Evolutionary conservation across 2,113 vertebrate genomes (phyloP), one percentile per base, ranked within the genome.

Genomic region (Nothocercus julius): DNA sequence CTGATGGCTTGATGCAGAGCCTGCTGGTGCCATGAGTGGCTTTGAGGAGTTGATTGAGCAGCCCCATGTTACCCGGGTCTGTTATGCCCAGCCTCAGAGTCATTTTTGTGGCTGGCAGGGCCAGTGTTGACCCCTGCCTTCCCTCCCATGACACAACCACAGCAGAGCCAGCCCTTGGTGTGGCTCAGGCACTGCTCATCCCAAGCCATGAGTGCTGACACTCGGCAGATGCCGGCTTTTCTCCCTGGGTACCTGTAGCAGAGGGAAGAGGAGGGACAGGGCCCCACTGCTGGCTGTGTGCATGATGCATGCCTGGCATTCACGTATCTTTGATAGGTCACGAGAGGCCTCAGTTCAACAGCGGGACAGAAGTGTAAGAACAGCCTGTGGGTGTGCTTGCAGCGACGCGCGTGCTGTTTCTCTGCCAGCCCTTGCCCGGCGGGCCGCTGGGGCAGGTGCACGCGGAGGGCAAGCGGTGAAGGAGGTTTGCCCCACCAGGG

Each of bases 1-100:
- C 28, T 0, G 0, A 5, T 13, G 10, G 7, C 56, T n/a, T 6
- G 21, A 74, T 19, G 68, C 85, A 59, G n/a, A 69, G 34, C 45
- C 58, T 56, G 53, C 19, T 68, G 28, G 3, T 45, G 27, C 62
- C 54, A 27, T 2, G 34, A 73, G 72, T 32, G 11, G 22, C 28
- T 81, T 38, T 4, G 7, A 40, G 34, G 49, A 62, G 14, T 8
- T 40, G 22, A 24, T 2, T 4, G 42, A 45, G 30, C 3, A 2
- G 13, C 24, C 22, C 24, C 51, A 53, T 25, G 51, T 53, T 53
- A 21, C 24, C 51, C 13, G 51, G 51, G 51, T 24, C 24, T 40
- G 62, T 40, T 64, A 25, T 38, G 27, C 19, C 17, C 12, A 18
- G 11, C 18, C 15, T 15, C 27, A 30, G 19, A 27, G 15, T 28